Conservation (phyloP, 2,888 invertebrate genomes). For the Lysandra coridon region DNA sequence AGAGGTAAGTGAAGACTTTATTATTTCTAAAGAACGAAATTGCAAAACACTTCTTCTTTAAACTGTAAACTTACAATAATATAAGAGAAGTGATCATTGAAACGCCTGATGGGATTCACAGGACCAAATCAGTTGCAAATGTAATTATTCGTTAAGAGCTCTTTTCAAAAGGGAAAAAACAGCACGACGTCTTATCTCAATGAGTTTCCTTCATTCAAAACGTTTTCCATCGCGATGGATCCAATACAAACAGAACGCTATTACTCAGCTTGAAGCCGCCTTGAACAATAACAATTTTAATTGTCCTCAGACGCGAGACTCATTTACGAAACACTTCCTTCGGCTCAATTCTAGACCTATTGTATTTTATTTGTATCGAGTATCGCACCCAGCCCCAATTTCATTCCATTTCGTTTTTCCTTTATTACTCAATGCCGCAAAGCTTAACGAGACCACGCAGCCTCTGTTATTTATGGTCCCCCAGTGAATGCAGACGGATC, state of each 20-base stretch:
- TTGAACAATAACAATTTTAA: constrained; percentile 73
- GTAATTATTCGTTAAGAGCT: constrained; percentile 59
- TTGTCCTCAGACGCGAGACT: constrained; percentile 66
- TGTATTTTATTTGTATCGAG: constrained; percentile 71
- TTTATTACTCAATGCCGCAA: constrained; percentile 78
- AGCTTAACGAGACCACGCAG: constrained; percentile 78
- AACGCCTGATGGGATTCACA: constrained; percentile 34
- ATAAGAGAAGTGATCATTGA: constrained; percentile 1
- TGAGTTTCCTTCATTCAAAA: constrained; percentile 64
- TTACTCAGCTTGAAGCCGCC: constrained; percentile 56
- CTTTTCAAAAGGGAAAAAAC: constrained; percentile 59
- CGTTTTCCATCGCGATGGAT: constrained; percentile 63
- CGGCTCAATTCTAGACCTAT: constrained; percentile 72
- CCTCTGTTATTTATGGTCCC: constrained; percentile 78
- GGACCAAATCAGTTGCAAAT: constrained; percentile 60
- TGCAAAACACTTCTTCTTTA: constrained; percentile 43
- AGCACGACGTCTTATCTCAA: constrained; percentile 57
- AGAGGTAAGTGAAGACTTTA: constrained; percentile 61
- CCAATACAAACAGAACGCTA: constrained; percentile 66
- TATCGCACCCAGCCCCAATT: constrained; percentile 78
- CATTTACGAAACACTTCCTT: constrained; percentile 63
- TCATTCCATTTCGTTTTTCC: constrained; percentile 81
- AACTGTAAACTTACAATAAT: constrained; percentile 36
- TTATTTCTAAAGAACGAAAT: not conserved
- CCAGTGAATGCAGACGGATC: constrained; percentile 77